A percentile compares a stretch with the other conserved stretches of the same genome.
phyloP scores from a whole-genome alignment of 2,888 invertebrate species.

The Eucera pruinosa region DNA sequence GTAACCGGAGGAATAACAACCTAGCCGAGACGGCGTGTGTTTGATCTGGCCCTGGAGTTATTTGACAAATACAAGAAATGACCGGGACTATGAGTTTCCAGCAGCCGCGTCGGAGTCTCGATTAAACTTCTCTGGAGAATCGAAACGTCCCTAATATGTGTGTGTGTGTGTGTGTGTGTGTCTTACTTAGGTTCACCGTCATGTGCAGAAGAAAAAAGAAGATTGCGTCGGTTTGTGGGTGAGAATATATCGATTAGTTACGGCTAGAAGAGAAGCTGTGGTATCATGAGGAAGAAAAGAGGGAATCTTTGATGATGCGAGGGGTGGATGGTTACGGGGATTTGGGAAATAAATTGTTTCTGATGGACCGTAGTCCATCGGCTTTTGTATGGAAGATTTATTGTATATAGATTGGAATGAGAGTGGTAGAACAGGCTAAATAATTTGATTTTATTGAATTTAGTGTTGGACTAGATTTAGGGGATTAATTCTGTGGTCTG shows the following conservation, averaged over 20 bases:
- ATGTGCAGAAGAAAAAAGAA: not conserved
- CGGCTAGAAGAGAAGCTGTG: not conserved
- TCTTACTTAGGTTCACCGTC: not conserved
- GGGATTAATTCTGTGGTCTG: too few species aligned
- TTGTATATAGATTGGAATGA: not conserved
- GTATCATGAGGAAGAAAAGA: not conserved
- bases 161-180: too few species aligned
- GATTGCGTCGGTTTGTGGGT: not conserved
- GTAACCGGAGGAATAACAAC: constrained; percentile 55
- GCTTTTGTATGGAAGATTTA: not conserved
- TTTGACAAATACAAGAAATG: constrained; percentile 54
- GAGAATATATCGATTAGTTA: constrained; percentile 16
- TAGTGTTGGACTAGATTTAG: too few species aligned
- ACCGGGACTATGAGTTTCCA: constrained; percentile 29
- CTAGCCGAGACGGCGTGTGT: constrained; percentile 41
- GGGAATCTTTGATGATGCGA: not conserved
- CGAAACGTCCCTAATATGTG: not conserved
- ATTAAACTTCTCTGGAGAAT: constrained; percentile 32
- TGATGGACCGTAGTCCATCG: constrained; percentile 1
- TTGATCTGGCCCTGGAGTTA: constrained; percentile 53
- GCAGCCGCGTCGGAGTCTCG: constrained; percentile 6
- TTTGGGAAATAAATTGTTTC: constrained; percentile 14
- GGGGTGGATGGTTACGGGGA: constrained; percentile 1
- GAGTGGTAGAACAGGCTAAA: not conserved
- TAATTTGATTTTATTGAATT: too few species aligned